Evolutionary conservation across 2,888 invertebrate genomes (phyloP).

Genomic region (Heliconius erato): DNA sequence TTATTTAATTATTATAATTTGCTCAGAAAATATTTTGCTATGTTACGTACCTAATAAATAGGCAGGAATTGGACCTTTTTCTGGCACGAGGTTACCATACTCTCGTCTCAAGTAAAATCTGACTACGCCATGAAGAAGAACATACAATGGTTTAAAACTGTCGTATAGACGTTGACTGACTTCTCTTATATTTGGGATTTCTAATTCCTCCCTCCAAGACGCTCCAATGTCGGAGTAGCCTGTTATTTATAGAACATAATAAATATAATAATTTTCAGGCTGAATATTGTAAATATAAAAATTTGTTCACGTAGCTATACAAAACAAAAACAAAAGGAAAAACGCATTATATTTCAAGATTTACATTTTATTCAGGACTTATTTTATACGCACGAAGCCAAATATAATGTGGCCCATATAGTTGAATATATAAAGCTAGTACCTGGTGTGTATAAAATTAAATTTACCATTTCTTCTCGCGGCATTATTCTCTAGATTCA

Average conservation of each 20-base stretch:
- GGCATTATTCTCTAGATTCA: constrained; percentile 87
- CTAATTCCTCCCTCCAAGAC: constrained; percentile 88
- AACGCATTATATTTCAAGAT: too few relatives aligned
- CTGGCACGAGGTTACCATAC: constrained; percentile 85
- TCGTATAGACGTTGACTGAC: constrained; percentile 84
- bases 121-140: constrained; percentile 90
- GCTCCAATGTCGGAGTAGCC: constrained; percentile 88
- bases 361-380: neutral
- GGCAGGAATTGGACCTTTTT: constrained; percentile 87
- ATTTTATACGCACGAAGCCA: neutral
- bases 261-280: neutral
- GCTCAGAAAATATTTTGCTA: too few relatives aligned
- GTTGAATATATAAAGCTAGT: neutral
- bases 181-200: constrained; percentile 84
- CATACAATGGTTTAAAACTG: constrained; percentile 88
- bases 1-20: too few relatives aligned
- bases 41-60: constrained; percentile 87
- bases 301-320: too few relatives aligned
- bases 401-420: neutral
- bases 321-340: too few relatives aligned
- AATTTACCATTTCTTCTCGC: constrained; percentile 87
- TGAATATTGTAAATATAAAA: too few relatives aligned
- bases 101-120: constrained; percentile 85
- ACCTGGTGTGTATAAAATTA: neutral
- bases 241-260: constrained; percentile 57